Conservation (phyloP, 2,113 vertebrate species). For the Cromileptes altivelis region DNA sequence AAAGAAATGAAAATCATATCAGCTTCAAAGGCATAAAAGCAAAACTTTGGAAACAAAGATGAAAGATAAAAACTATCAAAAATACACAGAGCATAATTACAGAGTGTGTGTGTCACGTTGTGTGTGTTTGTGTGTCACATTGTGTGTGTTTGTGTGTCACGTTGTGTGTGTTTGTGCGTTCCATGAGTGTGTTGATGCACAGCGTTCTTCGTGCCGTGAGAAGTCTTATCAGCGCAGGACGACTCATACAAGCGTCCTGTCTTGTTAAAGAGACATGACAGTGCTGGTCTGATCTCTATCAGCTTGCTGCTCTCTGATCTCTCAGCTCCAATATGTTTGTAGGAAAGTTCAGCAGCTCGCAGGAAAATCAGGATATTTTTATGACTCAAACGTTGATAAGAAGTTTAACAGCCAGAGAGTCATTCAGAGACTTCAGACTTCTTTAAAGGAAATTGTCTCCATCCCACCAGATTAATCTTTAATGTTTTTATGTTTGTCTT, state of each 20-base stretch:
- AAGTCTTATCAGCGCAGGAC: constrained; percentile 61
- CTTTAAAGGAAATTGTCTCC: too few species aligned
- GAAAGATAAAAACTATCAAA: constrained; percentile 36
- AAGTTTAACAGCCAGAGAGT: background rate
- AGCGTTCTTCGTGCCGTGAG: constrained; percentile 52
- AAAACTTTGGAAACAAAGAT: constrained; percentile 56
- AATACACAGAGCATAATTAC: background rate
- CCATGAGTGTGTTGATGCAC: background rate
- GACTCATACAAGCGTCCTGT: constrained; percentile 48
- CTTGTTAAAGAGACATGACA: constrained; percentile 66
- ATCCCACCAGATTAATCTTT: too few species aligned
- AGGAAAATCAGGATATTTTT: constrained; percentile 44
- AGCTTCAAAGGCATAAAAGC: constrained; percentile 60
- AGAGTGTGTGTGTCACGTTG: too few species aligned
- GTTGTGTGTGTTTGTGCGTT: background rate
- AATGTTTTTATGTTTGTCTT: too few species aligned
- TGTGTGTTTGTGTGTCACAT: background rate
- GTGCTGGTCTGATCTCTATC: constrained; percentile 62
- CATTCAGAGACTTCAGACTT: too few species aligned
- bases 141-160: background rate
- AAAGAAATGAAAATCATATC: constrained; percentile 62
- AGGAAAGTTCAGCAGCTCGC: too few species aligned
- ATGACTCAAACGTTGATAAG: constrained; percentile 50
- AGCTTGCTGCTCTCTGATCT: background rate
- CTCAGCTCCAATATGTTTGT: background rate